A percentile compares a stretch with the other conserved stretches of the same genome.
phyloP scores from a whole-genome alignment of 2,888 invertebrate genomes.

The Lasioglossum figueresi region DNA sequence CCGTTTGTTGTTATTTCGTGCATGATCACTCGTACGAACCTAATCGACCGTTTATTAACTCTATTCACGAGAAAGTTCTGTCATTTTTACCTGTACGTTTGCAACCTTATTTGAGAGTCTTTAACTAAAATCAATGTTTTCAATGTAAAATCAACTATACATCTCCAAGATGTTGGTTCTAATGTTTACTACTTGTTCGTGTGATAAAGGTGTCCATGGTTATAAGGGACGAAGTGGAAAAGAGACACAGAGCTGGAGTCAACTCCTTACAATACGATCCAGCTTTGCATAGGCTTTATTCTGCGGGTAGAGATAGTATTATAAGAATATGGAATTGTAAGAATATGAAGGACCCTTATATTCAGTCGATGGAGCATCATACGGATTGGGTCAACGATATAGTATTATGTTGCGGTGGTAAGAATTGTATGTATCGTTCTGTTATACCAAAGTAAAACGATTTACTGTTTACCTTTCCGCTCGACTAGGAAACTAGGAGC shows the following conservation, averaged over 20 bases:
- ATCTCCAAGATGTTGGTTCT: background rate
- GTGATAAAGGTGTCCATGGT: conserved; percentile 95
- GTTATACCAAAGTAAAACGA: background rate
- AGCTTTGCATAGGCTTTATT: conserved; percentile 93
- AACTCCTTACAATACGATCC: conserved; percentile 98
- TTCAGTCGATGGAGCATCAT: conserved; percentile 99
- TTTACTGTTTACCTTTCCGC: background rate
- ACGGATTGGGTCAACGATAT: conserved; percentile 99
- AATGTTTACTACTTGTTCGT: conserved; percentile 13
- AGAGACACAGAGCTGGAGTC: conserved; percentile 96
- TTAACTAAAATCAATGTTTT: background rate
- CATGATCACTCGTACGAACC: background rate
- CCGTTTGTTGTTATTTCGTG: background rate
- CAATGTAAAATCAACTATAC: background rate
- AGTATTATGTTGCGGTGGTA: conserved; percentile 97
- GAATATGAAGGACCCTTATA: conserved; percentile 89
- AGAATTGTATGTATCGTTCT: conserved; percentile 89
- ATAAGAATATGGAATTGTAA: conserved; percentile 94
- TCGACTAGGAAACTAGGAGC: background rate
- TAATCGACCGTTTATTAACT: background rate
- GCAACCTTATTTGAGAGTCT: background rate
- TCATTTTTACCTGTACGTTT: background rate
- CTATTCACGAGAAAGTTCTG: background rate
- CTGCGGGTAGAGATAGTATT: conserved; percentile 98
- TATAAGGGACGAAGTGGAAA: conserved; percentile 97